Percentiles rank a stretch among this genome's conserved stretches.
Evolutionary conservation across 2,888 invertebrate genomes (phyloP).

Genomic region (Agrotis segetum): DNA sequence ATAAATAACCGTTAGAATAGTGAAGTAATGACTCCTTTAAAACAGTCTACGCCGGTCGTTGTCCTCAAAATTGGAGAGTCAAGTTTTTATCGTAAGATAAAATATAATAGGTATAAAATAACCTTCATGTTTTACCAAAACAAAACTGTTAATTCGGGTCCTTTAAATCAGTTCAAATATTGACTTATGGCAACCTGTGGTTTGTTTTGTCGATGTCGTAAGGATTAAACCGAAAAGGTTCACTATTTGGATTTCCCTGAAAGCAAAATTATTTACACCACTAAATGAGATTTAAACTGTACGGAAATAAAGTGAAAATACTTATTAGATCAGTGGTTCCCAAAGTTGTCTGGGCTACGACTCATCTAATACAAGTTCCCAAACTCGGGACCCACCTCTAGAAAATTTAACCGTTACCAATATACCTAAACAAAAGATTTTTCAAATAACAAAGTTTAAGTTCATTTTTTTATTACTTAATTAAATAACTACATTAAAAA

Average conservation of each 20-base stretch:
- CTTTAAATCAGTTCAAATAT: slow-evolving; percentile 6
- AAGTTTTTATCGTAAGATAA: neutral
- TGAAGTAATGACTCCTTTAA: neutral
- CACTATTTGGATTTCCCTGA: slow-evolving; percentile 14
- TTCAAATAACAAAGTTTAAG: too few relatives aligned
- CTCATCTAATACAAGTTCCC: too few relatives aligned
- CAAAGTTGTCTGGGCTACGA: too few relatives aligned
- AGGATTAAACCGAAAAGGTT: slow-evolving; percentile 25
- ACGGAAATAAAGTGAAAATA: neutral
- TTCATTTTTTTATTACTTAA: too few relatives aligned
- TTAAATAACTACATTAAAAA: too few relatives aligned
- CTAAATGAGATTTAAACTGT: neutral
- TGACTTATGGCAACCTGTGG: slow-evolving; percentile 31
- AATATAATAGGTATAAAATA: neutral
- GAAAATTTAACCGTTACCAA: too few relatives aligned
- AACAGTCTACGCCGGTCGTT: slow-evolving; percentile 32
- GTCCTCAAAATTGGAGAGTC: slow-evolving; percentile 22
- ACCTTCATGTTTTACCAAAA: neutral
- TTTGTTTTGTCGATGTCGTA: slow-evolving; percentile 23
- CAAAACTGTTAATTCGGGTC: neutral
- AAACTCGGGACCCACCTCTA: too few relatives aligned
- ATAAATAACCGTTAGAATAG: too few relatives aligned
- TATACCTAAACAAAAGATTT: too few relatives aligned
- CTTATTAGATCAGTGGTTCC: too few relatives aligned
- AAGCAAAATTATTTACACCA: slow-evolving; percentile 1